These are phyloP conservation scores for Reticulitermes speratus DNA, from an alignment of 1,140 invertebrate species.

Conservation along the genomic window DNA sequence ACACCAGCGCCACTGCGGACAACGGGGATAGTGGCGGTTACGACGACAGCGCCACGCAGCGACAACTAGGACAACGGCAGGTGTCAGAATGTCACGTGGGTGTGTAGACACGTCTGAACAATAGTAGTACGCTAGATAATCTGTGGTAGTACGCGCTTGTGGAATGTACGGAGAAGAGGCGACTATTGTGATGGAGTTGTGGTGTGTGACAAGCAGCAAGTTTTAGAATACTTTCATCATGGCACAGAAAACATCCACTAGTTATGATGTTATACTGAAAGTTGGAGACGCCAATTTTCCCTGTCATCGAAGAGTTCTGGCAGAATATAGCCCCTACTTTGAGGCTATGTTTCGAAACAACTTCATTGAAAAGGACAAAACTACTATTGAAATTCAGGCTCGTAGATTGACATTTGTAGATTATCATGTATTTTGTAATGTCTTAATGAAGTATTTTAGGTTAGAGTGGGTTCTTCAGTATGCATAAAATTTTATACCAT, in stretches of 20 bases:
- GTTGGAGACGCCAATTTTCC: conserved; percentile 40
- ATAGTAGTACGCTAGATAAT: too few species aligned
- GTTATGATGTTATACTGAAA: conserved; percentile 35
- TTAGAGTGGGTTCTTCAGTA: background rate
- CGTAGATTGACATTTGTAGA: background rate
- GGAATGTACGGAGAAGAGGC: too few species aligned
- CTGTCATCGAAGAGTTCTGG: conserved; percentile 49
- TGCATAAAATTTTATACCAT: background rate
- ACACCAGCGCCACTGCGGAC: too few species aligned
- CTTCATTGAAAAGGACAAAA: conserved; percentile 46
- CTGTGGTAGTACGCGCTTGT: too few species aligned
- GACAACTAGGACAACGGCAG: too few species aligned
- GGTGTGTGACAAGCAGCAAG: too few species aligned
- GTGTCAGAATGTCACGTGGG: too few species aligned
- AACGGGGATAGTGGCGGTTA: too few species aligned
- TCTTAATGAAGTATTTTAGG: background rate
- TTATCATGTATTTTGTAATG: conserved; percentile 3
- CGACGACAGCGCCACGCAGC: too few species aligned
- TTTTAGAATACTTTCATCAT: background rate
- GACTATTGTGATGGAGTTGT: too few species aligned
- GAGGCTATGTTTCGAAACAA: conserved; percentile 52
- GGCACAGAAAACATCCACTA: background rate
- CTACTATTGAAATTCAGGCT: conserved; percentile 40
- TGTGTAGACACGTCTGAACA: too few species aligned
- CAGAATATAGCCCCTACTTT: conserved; percentile 51